Evolutionary conservation across 2,888 invertebrate genomes (phyloP).

Genomic region (Apodemia duryi): DNA sequence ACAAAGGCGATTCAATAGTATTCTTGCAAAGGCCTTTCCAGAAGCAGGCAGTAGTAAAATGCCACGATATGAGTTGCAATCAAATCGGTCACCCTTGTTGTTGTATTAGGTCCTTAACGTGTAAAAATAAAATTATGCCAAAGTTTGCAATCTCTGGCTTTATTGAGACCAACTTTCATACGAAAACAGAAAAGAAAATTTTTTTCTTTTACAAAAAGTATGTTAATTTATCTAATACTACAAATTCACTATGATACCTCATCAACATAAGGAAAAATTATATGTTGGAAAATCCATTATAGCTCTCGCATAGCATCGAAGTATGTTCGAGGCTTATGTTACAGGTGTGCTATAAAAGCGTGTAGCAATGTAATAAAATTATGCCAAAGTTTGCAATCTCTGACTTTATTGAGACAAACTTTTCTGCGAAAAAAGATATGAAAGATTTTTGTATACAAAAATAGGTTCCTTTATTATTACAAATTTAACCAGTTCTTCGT

Average conservation of each 20-base stretch:
- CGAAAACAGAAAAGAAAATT: background rate
- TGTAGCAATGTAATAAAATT: slow-evolving; percentile 9
- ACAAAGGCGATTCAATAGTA: too few species aligned
- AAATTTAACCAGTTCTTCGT: too few species aligned
- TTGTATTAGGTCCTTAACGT: too few species aligned
- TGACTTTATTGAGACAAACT: slow-evolving; percentile 7
- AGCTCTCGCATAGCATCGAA: background rate
- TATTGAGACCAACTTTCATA: slow-evolving; percentile 1
- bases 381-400: slow-evolving; percentile 9
- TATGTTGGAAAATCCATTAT: background rate
- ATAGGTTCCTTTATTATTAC: too few species aligned
- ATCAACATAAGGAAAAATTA: too few species aligned
- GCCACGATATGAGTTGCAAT: too few species aligned
- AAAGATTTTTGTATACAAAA: background rate
- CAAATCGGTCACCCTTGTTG: too few species aligned
- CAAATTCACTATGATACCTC: too few species aligned
- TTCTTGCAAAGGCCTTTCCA: too few species aligned
- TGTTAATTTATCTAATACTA: too few species aligned
- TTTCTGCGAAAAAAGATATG: background rate
- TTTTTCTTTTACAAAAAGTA: background rate
- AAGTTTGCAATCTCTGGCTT: slow-evolving; percentile 8
- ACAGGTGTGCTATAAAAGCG: slow-evolving; percentile 11
- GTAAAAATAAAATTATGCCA: too few species aligned
- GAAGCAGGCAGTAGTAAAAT: too few species aligned
- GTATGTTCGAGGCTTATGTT: background rate